Evolutionary conservation across 2,888 invertebrate species (phyloP), one percentile per base, ranked within the genome.

Genomic region (Ctenicera cuprea): DNA sequence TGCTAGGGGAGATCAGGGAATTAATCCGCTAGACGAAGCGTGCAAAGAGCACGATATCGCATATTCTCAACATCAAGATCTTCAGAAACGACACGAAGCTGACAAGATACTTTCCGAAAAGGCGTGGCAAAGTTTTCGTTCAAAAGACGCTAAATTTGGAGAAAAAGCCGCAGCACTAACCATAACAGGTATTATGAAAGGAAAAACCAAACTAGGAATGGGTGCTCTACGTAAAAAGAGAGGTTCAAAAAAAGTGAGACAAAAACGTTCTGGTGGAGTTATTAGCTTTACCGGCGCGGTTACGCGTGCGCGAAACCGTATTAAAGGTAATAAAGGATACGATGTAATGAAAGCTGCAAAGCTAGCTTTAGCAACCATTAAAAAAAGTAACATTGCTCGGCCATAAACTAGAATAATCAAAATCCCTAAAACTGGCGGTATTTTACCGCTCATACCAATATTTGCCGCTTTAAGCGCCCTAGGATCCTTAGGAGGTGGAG

Each of bases 401-500:
- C 50, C 48, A 20, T 43, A 12, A 62, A 62, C 7, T 30, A 30
- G 65, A 18, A 77, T 85, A 41, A 82, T 84, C 54, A 79, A 82
- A 26, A 38, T 85, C 14, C 83, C 85, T 4, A 85, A 85, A 79
- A 71, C 72, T 30, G 84, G 84, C 22, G 85, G 85, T 45, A 69
- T 84, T 12, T 71, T 83, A 67, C 82, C 82, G 9, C 71, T 85
- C 33, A 77, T 85, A 33, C 84, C 84, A 3, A 77, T 86, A 22
- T 83, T 85, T 79, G 83, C 84, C 0, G 83, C 82, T 22, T 73
- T 86, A 62, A 79, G 81, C 14, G 85, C 85, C 8, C n/a, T 82
- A 7, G 86, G 85, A 3, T 77, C 82, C 30, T 74, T 86, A 72
- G 79, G 82, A 11, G 85, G 86, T 18, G 85, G 85, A 18, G 83